A percentile compares a stretch with the other conserved stretches of the same genome.
These are phyloP conservation scores for Torymus texanus DNA, from an alignment of 2,888 invertebrate genomes.

Conservation along the genomic window DNA sequence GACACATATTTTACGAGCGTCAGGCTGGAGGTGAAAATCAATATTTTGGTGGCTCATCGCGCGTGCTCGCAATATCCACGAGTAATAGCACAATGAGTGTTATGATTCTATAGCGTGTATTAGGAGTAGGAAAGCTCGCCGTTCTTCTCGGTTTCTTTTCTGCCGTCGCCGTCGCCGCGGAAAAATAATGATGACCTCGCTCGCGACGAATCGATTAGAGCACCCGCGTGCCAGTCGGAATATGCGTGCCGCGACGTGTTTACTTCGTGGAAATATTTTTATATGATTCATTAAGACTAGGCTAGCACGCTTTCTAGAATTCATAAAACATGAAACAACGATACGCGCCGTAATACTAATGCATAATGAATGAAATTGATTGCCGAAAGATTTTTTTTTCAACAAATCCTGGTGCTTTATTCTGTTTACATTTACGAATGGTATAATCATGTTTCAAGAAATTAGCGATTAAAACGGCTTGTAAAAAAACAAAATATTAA, in stretches of 20 bases:
- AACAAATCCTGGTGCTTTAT: no score
- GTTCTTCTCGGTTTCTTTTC: constrained; percentile 29
- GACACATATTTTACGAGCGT: no score
- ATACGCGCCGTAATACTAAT: no score
- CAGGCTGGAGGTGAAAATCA: constrained; percentile 1
- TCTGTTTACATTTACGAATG: no score
- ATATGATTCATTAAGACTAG: background rate
- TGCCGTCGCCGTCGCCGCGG: background rate
- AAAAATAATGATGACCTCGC: constrained; percentile 49
- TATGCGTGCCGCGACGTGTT: constrained; percentile 39
- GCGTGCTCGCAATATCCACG: no score
- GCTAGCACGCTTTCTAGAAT: constrained; percentile 3
- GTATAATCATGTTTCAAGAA: no score
- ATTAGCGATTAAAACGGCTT: no score
- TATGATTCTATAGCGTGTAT: constrained; percentile 7
- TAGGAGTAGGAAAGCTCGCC: background rate
- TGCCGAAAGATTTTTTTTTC: no score
- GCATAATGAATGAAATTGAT: no score
- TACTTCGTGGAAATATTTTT: constrained; percentile 25
- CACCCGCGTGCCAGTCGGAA: constrained; percentile 14
- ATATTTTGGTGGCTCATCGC: constrained; percentile 20
- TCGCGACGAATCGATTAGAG: constrained; percentile 47
- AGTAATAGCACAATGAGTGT: background rate
- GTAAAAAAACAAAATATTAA: no score
- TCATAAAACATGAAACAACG: background rate